Conservation (phyloP, 2,797 vertebrate genomes). For the Taeniopygia guttata region DNA sequence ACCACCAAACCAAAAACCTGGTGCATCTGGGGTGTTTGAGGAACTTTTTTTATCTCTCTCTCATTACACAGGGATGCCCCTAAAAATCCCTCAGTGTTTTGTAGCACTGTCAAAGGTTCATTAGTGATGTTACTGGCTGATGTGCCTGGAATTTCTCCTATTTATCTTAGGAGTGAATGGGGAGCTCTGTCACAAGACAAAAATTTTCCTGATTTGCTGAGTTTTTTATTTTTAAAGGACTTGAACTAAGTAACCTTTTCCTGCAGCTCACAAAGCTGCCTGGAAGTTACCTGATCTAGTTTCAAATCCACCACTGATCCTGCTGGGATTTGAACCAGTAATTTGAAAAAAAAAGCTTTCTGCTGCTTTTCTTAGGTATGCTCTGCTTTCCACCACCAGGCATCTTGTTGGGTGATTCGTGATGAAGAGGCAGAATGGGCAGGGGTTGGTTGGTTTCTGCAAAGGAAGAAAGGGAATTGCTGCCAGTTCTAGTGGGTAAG, state of each 20-base stretch:
- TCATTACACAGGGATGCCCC: neutral
- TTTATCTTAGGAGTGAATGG: neutral
- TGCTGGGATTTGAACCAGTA: neutral
- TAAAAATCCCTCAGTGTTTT: neutral
- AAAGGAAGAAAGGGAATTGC: neutral
- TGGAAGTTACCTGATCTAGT: neutral
- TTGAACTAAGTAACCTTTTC: neutral
- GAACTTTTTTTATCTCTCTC: neutral
- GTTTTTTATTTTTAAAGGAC: neutral
- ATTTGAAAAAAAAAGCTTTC: neutral
- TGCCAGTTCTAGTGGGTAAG: neutral
- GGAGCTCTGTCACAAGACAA: neutral
- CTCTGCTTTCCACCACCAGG: neutral
- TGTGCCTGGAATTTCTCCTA: neutral
- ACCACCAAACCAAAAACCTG: too few relatives aligned
- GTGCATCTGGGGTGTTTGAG: neutral
- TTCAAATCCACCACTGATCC: neutral
- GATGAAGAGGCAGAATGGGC: neutral
- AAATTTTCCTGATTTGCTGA: neutral
- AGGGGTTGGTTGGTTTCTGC: neutral
- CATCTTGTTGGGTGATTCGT: accelerated
- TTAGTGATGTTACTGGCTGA: neutral
- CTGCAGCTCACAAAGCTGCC: neutral
- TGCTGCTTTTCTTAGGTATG: neutral
- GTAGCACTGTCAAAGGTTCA: neutral